Conservation (phyloP, 2,888 invertebrate genomes). For the Megamerina dolium region DNA sequence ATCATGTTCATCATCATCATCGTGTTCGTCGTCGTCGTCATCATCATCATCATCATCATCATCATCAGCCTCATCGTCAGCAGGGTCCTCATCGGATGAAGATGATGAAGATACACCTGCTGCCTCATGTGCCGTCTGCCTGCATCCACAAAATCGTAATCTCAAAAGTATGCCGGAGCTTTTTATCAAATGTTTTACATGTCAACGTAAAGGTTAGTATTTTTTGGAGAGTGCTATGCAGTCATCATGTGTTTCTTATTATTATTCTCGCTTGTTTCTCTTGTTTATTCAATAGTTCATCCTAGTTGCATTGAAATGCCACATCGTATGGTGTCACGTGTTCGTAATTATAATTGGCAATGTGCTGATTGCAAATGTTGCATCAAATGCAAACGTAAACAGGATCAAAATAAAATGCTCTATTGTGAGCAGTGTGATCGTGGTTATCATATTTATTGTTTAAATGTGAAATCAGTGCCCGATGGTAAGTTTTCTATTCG, state of each 20-base stretch:
- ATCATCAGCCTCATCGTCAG: too few species aligned
- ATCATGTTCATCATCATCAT: too few species aligned
- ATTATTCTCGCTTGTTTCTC: background rate
- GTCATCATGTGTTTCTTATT: too few species aligned
- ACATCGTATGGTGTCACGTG: constrained; percentile 73
- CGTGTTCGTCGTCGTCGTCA: background rate
- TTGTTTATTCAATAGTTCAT: constrained; percentile 58
- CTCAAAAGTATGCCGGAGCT: constrained; percentile 56
- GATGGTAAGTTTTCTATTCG: constrained; percentile 54
- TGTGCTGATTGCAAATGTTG: constrained; percentile 92
- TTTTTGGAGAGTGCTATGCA: background rate
- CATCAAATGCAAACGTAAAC: constrained; percentile 72
- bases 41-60: too few species aligned
- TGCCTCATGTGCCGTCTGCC: constrained; percentile 56
- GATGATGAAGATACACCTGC: constrained; percentile 28
- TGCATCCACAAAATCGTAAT: constrained; percentile 56
- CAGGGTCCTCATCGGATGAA: constrained; percentile 11
- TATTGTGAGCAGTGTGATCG: constrained; percentile 93
- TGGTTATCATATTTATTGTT: constrained; percentile 90
- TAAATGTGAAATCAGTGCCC: constrained; percentile 73
- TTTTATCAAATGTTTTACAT: constrained; percentile 57
- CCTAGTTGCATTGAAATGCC: constrained; percentile 82
- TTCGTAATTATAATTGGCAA: constrained; percentile 85
- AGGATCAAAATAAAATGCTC: constrained; percentile 85
- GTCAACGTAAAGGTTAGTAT: constrained; percentile 54